phyloP scores from a whole-genome alignment of 2,113 vertebrate genomes.

The Prionailurus bengalensis region DNA sequence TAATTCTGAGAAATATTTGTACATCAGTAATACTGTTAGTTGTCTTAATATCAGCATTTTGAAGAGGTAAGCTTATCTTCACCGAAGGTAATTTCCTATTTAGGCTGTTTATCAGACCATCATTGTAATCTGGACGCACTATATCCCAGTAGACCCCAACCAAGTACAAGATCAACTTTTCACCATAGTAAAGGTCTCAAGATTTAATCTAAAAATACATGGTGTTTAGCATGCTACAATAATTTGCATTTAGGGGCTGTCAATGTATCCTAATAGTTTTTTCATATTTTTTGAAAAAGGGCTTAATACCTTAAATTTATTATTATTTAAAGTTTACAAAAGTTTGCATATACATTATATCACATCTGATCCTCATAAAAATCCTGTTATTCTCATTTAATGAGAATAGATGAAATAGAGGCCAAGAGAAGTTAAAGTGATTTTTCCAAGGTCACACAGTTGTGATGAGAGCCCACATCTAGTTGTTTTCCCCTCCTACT shows the following conservation, averaged over 20 bases:
- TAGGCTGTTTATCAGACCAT: background rate
- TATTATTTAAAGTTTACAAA: slow-evolving; percentile 19
- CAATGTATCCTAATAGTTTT: background rate
- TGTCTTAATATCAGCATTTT: background rate
- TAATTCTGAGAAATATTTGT: slow-evolving; percentile 6
- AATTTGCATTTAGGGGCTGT: slow-evolving; percentile 18
- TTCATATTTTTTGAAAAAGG: slow-evolving; percentile 2
- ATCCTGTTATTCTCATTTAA: slow-evolving; percentile 23
- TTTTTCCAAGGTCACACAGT: background rate
- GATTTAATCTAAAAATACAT: background rate
- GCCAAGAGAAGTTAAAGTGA: background rate
- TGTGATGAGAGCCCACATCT: background rate
- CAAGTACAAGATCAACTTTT: background rate
- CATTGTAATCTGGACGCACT: background rate
- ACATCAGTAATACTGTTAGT: background rate
- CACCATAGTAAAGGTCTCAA: slow-evolving; percentile 43
- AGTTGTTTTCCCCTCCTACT: background rate
- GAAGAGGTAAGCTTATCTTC: background rate
- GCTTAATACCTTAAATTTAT: background rate
- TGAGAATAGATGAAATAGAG: background rate
- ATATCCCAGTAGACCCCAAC: background rate
- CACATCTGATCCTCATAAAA: background rate
- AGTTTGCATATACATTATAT: background rate
- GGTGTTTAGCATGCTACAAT: background rate
- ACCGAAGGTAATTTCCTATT: background rate